Evolutionary conservation across 2,113 vertebrate species (phyloP), one percentile per base, ranked within the genome.

Genomic region (Misgurnus mizolepis): DNA sequence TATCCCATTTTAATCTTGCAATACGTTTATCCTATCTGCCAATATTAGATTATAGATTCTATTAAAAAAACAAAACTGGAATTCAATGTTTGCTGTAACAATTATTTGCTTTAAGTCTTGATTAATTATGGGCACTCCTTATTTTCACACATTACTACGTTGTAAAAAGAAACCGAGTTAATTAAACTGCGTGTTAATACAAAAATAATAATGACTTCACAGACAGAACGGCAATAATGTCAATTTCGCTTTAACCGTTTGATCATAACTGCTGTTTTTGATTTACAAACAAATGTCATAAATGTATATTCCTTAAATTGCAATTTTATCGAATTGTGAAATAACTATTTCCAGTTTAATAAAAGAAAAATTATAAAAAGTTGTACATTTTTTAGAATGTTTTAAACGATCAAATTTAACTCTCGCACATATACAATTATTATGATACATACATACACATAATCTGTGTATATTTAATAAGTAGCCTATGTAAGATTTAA

Each of bases 111-210:
- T 73, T 41, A 60, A 39, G 43, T 61, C 61, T 60, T 86, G 84
- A 86, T 86, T 84, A 80, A 83, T 55, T 64, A 71, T 79, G 66
- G 69, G 69, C 67, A 40, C 49, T 60, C 73, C 77, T 80, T 49
- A 55, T 69, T 82, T 84, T 84, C 82, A 80, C 83, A 86, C 85
- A 86, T 86, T 80, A 86, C 62, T 82, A 82, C 82, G 45, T 82
- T 84, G 85, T 86, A 86, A 86, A 86, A 49, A 41, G 56, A 66
- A 84, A 62, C 80, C 60, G 80, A 68, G 76, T 74, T 86, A 62
- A 82, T 86, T 77, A 79, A 83, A 60, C 65, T 34, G 27, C 3
- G 27, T 34, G 27, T 34, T 2, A 34, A 34, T 34, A 34, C 27
- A 34, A 34, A 34, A 39, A 22, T 73, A 14, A 72, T 50, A 49